Evolutionary conservation across 2,113 vertebrate species (phyloP).

Genomic region (Caloenas nicobarica): DNA sequence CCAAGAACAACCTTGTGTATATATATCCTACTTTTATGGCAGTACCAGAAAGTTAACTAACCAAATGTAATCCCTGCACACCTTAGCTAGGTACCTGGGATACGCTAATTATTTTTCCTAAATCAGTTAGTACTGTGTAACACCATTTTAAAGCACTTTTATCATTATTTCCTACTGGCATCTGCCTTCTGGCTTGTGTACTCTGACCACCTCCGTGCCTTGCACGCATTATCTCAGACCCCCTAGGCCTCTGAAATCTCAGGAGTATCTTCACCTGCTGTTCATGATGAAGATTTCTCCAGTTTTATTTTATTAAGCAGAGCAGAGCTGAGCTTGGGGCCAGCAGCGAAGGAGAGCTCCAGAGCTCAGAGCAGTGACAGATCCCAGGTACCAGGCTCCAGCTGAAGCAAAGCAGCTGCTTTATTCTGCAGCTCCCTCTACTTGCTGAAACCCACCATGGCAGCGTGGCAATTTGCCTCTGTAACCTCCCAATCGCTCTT

Average conservation of each 20-base stretch:
- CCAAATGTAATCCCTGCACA: background rate
- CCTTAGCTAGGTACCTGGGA: background rate
- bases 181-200: background rate
- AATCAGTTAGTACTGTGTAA: background rate
- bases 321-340: background rate
- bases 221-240: background rate
- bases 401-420: background rate
- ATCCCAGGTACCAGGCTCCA: background rate
- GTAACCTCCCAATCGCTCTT: background rate
- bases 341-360: background rate
- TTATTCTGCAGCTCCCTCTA: conserved; percentile 66
- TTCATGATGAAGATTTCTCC: background rate
- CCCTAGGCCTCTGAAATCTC: background rate
- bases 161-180: background rate
- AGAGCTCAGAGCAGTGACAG: background rate
- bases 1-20: background rate
- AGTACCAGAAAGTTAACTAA: background rate
- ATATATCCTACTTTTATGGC: background rate
- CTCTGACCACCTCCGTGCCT: background rate
- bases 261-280: background rate
- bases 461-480: background rate
- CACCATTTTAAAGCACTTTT: background rate
- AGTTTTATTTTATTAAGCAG: background rate
- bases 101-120: background rate
- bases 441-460: conserved; percentile 39